Evolutionary conservation across 2,113 vertebrate genomes (phyloP).

Genomic region (Papio anubis): DNA sequence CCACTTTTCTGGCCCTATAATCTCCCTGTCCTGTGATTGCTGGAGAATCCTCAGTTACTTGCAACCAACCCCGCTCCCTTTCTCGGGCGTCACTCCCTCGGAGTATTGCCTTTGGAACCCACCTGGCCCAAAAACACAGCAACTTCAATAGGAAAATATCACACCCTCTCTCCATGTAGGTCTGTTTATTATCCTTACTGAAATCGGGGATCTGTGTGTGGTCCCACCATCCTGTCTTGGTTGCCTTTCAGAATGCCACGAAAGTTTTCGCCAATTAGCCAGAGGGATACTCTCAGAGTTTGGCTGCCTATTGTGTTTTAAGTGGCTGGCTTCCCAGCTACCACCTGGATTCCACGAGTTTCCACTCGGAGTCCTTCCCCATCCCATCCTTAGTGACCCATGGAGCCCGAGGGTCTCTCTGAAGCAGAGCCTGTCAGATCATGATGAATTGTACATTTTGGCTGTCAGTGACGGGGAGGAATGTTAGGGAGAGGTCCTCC

Average conservation of each 20-base stretch:
- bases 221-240: not conserved
- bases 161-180: slow-evolving; percentile 27
- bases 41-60: not conserved
- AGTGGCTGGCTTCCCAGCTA: slow-evolving; percentile 31
- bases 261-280: slow-evolving; percentile 42
- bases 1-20: not conserved
- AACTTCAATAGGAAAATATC: not conserved
- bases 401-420: slow-evolving; percentile 50
- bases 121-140: not conserved
- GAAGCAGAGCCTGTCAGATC: slow-evolving; percentile 74
- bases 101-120: not conserved
- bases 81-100: not conserved
- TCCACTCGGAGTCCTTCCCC: slow-evolving; percentile 41
- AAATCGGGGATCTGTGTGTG: slow-evolving; percentile 39
- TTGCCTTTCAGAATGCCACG: not conserved
- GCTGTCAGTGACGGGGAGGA: slow-evolving; percentile 51
- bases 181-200: slow-evolving; percentile 35
- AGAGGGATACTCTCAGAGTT: not conserved
- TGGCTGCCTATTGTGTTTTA: slow-evolving; percentile 31
- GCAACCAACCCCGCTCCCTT: not conserved
- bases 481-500: slow-evolving; percentile 53
- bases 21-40: not conserved
- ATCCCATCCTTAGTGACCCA: slow-evolving; percentile 62
- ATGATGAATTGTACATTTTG: slow-evolving; percentile 81
- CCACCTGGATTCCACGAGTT: slow-evolving; percentile 30